phyloP scores from a whole-genome alignment of 2,888 invertebrate species.

The Cephus rjabovi region DNA sequence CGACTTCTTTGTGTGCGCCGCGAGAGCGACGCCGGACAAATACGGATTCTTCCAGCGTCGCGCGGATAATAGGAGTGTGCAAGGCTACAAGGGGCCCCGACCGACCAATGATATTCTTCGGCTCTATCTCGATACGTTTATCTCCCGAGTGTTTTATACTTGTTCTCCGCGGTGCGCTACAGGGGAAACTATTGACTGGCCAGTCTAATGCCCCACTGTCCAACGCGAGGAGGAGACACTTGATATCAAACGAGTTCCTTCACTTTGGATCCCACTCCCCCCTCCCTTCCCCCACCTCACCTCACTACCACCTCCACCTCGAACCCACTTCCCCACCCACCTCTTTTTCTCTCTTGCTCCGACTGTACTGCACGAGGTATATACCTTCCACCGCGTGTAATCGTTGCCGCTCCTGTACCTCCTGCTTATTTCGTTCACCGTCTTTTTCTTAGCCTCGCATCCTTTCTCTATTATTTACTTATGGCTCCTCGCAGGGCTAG shows the following conservation, averaged over 20 bases:
- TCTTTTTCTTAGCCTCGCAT: neutral
- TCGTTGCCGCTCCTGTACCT: neutral
- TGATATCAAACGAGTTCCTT: conserved; percentile 5
- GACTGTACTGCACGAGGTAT: neutral
- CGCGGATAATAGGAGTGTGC: conserved; percentile 15
- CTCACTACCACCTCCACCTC: neutral
- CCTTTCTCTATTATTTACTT: neutral
- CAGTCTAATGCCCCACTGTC: conserved; percentile 1
- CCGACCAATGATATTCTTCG: conserved; percentile 57
- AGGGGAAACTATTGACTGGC: conserved; percentile 38
- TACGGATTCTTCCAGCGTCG: conserved; percentile 39
- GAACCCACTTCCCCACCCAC: neutral
- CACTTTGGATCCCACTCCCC: neutral
- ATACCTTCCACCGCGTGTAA: neutral
- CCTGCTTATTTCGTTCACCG: neutral
- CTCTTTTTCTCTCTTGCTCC: too few relatives aligned
- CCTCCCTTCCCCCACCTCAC: neutral
- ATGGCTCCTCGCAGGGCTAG: neutral
- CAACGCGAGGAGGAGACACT: conserved; percentile 3
- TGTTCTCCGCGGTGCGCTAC: conserved; percentile 13
- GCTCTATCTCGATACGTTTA: conserved; percentile 62
- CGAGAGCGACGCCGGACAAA: conserved; percentile 35
- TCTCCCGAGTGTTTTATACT: conserved; percentile 53
- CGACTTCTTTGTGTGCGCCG: neutral
- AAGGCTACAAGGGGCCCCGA: conserved; percentile 20